Evolutionary conservation across 2,113 vertebrate species (phyloP), one percentile per base, ranked within the genome.

Genomic region (Trichechus manatus): DNA sequence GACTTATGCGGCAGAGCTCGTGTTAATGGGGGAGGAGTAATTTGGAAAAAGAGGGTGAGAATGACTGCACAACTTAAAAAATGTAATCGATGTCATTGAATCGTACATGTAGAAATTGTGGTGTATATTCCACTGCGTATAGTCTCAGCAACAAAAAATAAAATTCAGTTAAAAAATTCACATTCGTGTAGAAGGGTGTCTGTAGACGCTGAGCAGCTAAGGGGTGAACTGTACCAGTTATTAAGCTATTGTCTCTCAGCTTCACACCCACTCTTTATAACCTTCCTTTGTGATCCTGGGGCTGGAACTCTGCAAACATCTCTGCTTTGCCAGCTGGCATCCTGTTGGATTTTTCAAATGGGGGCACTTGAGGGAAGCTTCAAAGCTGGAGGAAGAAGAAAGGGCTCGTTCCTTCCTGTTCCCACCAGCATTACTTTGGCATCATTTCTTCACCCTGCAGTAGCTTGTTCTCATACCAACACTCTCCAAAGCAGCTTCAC

Each of bases 381-480:
- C 44, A 1, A 5, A 0, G 33, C 82, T 33, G 53, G 64, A 74
- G 80, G 42, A 39, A 80, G 74, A 31, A 39, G n/a, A 44, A 29
- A 53, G 50, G n/a, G 13, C 4, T 0, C 0, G 31, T 19, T 50
- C 68, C 82, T 77, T 64, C 59, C 77, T 1, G n/a, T 3, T 19
- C 25, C 33, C 2, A 2, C 63, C 33, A 0, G 74, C 39, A 27
- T 2, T 9, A 19, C 13, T 10, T 42, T n/a, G 10, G 59, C 72
- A 19, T 50, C 15, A 29, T 6, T 6, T 27, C 85, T 14, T 8
- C 27, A 9, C 27, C 44, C 0, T 3, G 36, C 1, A 7, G 72
- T 11, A 0, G 23, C 0, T 6, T 29, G 36, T 1, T 15, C 53
- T n/a, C 56, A 33, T 6, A 29, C 77, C 64, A n/a, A 9, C 66